Evolutionary conservation across 37 sponge, comb jelly and placozoan genomes (phyloP).

Genomic region (Eunapius fragilis): DNA sequence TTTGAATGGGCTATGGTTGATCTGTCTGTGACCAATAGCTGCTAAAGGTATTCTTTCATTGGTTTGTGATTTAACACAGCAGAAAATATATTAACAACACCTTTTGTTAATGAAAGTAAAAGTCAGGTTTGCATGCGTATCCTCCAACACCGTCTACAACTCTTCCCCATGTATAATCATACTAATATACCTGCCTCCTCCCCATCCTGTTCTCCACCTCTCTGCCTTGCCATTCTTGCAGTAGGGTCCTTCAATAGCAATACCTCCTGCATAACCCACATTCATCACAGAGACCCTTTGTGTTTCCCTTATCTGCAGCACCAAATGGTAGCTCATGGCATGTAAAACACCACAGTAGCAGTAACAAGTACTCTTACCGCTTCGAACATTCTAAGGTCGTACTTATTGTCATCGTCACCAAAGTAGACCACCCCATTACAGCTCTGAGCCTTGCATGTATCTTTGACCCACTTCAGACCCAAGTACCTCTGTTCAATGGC

Average conservation of each 20-base stretch:
- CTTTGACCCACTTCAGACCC: neutral
- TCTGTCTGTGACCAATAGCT: too few relatives aligned
- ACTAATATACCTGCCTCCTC: neutral
- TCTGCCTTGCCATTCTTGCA: constrained; percentile 64
- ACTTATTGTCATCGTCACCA: constrained; percentile 94
- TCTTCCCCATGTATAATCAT: too few relatives aligned
- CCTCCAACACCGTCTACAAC: too few relatives aligned
- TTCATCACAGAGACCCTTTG: constrained; percentile 81
- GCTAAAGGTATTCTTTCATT: too few relatives aligned
- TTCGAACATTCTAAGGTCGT: constrained; percentile 82
- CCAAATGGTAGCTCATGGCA: neutral
- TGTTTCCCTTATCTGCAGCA: constrained; percentile 73
- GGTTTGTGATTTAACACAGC: too few relatives aligned
- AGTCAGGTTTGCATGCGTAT: too few relatives aligned
- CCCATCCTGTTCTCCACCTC: constrained; percentile 33
- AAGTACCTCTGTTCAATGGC: neutral
- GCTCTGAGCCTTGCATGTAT: neutral
- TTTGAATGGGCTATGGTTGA: too few relatives aligned
- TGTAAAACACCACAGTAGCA: neutral
- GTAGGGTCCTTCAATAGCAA: constrained; percentile 80
- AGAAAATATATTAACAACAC: too few relatives aligned
- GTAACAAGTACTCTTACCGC: too few relatives aligned
- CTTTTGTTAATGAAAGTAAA: too few relatives aligned
- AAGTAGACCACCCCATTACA: constrained; percentile 89
- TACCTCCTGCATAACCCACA: constrained; percentile 82